A percentile compares a stretch with the other conserved stretches of the same genome.
These are phyloP conservation scores for Hedychridium roseum DNA, from an alignment of 2,888 invertebrate species.

Conservation along the genomic window DNA sequence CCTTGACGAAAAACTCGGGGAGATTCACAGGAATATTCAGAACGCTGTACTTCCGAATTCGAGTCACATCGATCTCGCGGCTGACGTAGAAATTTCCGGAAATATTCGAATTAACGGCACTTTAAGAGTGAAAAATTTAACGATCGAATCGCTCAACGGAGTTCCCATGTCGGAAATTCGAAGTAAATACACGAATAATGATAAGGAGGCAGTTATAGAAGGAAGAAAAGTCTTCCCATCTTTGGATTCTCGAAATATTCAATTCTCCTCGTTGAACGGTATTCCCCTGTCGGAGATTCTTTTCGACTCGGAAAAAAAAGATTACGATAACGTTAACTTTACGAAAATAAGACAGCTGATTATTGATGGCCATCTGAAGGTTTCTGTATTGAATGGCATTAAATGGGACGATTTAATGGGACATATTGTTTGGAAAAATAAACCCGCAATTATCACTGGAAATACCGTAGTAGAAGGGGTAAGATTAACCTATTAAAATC, in stretches of 20 bases:
- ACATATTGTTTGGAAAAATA: conserved; percentile 64
- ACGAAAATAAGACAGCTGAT: conserved; percentile 32
- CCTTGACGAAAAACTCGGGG: conserved; percentile 22
- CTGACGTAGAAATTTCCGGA: conserved; percentile 51
- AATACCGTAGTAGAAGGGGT: conserved; percentile 66
- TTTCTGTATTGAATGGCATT: conserved; percentile 64
- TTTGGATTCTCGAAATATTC: conserved; percentile 42
- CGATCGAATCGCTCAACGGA: conserved; percentile 48
- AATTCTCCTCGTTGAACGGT: conserved; percentile 50
- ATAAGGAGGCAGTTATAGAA: conserved; percentile 25
- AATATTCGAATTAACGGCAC: conserved; percentile 49
- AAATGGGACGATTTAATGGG: conserved; percentile 63
- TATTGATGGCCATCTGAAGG: conserved; percentile 39
- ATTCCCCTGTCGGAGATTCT: conserved; percentile 47
- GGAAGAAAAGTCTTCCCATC: conserved; percentile 38
- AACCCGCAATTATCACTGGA: conserved; percentile 56
- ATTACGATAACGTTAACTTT: conserved; percentile 39
- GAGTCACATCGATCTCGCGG: conserved; percentile 17
- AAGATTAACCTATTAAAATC: too few relatives aligned
- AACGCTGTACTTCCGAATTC: conserved; percentile 17
- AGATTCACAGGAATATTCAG: conserved; percentile 28
- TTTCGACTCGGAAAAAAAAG: conserved; percentile 43
- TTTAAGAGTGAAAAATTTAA: conserved; percentile 45
- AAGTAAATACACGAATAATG: conserved; percentile 43
- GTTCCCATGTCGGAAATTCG: conserved; percentile 42